Evolutionary conservation across 2,888 invertebrate genomes (phyloP).

Genomic region (Metacarcinus magister): DNA sequence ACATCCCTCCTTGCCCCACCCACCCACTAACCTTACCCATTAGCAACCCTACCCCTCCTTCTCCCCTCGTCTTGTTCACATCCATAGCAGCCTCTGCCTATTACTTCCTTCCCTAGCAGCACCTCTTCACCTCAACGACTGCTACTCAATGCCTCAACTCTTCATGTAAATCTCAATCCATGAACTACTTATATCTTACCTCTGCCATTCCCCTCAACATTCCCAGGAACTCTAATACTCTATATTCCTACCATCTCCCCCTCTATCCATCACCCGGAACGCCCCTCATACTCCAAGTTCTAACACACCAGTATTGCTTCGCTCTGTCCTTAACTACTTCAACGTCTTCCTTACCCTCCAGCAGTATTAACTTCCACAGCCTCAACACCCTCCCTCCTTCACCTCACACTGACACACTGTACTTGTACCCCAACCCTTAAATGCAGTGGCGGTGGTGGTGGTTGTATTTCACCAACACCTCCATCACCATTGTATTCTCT

Average conservation of each 20-base stretch:
- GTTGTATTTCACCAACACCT: too few species aligned
- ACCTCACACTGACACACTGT: too few species aligned
- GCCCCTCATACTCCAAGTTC: too few species aligned
- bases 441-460: too few species aligned
- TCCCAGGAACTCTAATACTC: neutral
- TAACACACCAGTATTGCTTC: too few species aligned
- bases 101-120: neutral
- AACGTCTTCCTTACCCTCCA: too few species aligned
- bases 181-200: neutral
- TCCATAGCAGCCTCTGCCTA: neutral
- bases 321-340: too few species aligned
- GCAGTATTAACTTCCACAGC: too few species aligned
- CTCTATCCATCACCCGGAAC: neutral
- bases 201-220: neutral
- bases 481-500: too few species aligned
- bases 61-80: neutral
- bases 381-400: too few species aligned
- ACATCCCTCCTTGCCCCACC: neutral
- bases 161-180: neutral
- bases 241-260: neutral
- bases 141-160: neutral
- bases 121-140: neutral
- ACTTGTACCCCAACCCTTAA: too few species aligned
- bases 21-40: neutral
- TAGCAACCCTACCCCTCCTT: neutral